Percentiles rank a stretch among this genome's conserved stretches.
Conservation (phyloP, 2,888 invertebrate genomes). For the Metalampra italica region DNA sequence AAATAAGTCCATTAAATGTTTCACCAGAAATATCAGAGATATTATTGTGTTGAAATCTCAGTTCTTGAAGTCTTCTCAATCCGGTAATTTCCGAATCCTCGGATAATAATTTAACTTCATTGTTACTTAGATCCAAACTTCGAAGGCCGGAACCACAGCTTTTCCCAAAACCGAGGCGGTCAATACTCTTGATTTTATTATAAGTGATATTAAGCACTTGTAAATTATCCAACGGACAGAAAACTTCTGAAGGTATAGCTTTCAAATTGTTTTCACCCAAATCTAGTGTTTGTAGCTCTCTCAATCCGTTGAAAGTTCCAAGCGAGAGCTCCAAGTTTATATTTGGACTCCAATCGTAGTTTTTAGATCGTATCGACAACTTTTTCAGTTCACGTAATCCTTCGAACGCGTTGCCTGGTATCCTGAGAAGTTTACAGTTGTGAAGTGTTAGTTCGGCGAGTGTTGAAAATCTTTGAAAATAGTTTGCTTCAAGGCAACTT, state of each 20-base stretch:
- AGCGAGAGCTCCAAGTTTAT: slow-evolving; percentile 86
- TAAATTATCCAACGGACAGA: slow-evolving; percentile 88
- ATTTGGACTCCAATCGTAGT: slow-evolving; percentile 86
- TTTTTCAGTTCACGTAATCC: slow-evolving; percentile 89
- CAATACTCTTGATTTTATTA: slow-evolving; percentile 87
- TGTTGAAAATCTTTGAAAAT: slow-evolving; percentile 85
- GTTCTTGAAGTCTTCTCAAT: slow-evolving; percentile 86
- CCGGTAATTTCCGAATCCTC: slow-evolving; percentile 87
- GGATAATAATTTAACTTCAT: slow-evolving; percentile 85
- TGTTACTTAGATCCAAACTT: slow-evolving; percentile 88
- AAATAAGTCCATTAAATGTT: slow-evolving; percentile 87
- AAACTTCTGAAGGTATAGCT: slow-evolving; percentile 85
- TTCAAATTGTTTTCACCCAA: slow-evolving; percentile 89
- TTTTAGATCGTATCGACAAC: slow-evolving; percentile 87
- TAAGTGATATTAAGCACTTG: slow-evolving; percentile 90
- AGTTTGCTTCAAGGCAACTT: slow-evolving; percentile 85
- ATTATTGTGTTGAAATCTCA: slow-evolving; percentile 90
- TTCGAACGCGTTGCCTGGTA: slow-evolving; percentile 88
- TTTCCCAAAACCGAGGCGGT: slow-evolving; percentile 84
- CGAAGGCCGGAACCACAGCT: slow-evolving; percentile 85
- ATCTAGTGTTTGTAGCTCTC: slow-evolving; percentile 87
- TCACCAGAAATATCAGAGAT: slow-evolving; percentile 88
- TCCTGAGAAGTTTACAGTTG: slow-evolving; percentile 88
- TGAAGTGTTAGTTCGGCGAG: slow-evolving; percentile 86
- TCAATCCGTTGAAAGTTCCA: slow-evolving; percentile 86